phyloP scores from a whole-genome alignment of 1,140 invertebrate species.

The Cyphomyrmex costatus region DNA sequence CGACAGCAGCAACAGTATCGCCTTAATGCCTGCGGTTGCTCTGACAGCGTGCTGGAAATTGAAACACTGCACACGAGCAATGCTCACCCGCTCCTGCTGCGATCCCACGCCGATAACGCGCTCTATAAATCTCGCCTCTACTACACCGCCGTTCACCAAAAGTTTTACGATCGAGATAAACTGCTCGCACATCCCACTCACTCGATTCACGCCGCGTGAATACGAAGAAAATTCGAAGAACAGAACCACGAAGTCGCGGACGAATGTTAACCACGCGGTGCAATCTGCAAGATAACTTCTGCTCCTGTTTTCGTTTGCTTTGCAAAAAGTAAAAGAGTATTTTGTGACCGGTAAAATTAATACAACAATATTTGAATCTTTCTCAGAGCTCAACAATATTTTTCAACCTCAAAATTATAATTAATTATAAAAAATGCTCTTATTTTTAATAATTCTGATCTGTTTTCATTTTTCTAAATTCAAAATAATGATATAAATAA shows the following conservation, averaged over 20 bases:
- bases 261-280: not conserved
- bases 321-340: not conserved
- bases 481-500: not conserved
- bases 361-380: not conserved
- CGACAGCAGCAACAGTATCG: not conserved
- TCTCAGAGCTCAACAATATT: not conserved
- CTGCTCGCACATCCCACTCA: slow-evolving; percentile 6
- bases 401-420: not conserved
- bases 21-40: slow-evolving; percentile 8
- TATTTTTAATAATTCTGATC: not conserved
- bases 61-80: slow-evolving; percentile 7
- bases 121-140: slow-evolving; percentile 40
- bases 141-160: slow-evolving; percentile 27
- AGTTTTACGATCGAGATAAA: slow-evolving; percentile 55
- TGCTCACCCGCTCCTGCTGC: not conserved
- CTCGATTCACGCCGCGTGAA: not conserved
- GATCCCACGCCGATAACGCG: slow-evolving; percentile 31
- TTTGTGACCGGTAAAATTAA: not conserved
- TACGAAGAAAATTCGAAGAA: slow-evolving; percentile 17
- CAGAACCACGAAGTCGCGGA: not conserved
- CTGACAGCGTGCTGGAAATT: slow-evolving; percentile 35
- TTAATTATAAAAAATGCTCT: not conserved
- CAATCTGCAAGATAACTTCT: not conserved
- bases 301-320: not conserved
- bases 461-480: not conserved